Conservation (phyloP, 2,888 invertebrate genomes). For the Drosophila siamana region DNA sequence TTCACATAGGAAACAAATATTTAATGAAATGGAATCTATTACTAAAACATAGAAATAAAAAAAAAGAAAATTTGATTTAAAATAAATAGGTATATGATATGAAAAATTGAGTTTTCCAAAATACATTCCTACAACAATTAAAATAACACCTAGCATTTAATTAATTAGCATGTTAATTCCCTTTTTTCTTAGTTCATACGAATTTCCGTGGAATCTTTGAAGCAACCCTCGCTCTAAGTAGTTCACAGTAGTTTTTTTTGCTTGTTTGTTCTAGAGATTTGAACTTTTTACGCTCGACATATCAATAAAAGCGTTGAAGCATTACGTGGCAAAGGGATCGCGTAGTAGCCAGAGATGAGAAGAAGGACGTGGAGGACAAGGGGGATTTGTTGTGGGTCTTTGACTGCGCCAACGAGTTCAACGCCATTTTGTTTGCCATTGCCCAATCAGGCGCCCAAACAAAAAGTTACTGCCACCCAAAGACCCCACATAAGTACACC, state of each 20-base stretch:
- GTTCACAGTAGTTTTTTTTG: conserved; percentile 5
- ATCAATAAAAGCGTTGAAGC: conserved; percentile 60
- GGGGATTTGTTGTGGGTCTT: conserved; percentile 40
- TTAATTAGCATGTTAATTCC: too few relatives aligned
- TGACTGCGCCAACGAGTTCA: conserved; percentile 59
- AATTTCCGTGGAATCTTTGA: too few relatives aligned
- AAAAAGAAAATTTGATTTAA: too few relatives aligned
- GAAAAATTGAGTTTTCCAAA: too few relatives aligned
- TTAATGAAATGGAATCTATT: too few relatives aligned
- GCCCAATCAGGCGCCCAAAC: conserved; percentile 53
- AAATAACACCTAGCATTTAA: too few relatives aligned
- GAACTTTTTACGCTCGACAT: conserved; percentile 64
- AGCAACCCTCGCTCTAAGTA: background rate
- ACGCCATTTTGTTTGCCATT: conserved; percentile 69
- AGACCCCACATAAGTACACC: conserved; percentile 2
- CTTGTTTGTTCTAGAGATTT: conserved; percentile 56
- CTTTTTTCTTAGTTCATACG: too few relatives aligned
- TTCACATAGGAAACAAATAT: too few relatives aligned
- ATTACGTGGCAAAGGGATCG: conserved; percentile 26
- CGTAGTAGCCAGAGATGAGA: background rate
- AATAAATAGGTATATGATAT: too few relatives aligned
- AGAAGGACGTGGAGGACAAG: background rate
- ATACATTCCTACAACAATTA: too few relatives aligned
- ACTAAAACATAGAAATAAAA: too few relatives aligned
- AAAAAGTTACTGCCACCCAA: conserved; percentile 33